Evolutionary conservation across 2,797 vertebrate genomes (phyloP), one percentile per base, ranked within the genome.

Genomic region (Lindbergichthys nudifrons): DNA sequence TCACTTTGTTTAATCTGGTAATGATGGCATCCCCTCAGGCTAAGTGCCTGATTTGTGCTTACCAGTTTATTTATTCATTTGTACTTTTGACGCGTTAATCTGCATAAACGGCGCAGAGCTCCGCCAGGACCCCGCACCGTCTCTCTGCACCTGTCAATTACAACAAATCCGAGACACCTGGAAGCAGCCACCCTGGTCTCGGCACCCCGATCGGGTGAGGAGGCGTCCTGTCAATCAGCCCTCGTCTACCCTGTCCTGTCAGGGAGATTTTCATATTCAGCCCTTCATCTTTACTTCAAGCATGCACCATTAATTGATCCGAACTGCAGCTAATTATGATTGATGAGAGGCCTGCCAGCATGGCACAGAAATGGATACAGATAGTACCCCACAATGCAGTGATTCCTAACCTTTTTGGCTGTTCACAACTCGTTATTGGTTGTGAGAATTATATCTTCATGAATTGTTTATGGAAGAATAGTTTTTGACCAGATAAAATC

Each of bases 1-100:
- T 92, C 83, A 90, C 91, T 91, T 94, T 94, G 94, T 94, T 95
- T 94, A 93, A 94, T 92, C 93, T 88, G 78, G 87, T 94, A 93
- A 93, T 92, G 89, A 93, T 85, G 88, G 86, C 87, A 85, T 90
- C 85, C 83, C 87, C 91, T 90, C 86, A 91, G 92, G 92, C 93
- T 91, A 94, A 88, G 89, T 90, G 83, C 86, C 87, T 93, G 83
- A 87, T 89, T 86, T 78, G 78, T 82, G 85, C 88, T 94, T 89
- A 90, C 88, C 84, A 58, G 89, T 92, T 93, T 94, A 92, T 93
- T 95, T 94, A 92, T 95, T 93, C 92, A 93, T 94, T 93, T 91
- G 81, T 90, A 90, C 87, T 93, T 92, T 90, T 92, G 90, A 94
- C 91, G 65, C 78, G 80, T 94, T 89, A 90, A 92, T 94, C 92